Base-by-base conservation (phyloP, 2,888 invertebrate species). In the Cordilura impudica region DNA sequence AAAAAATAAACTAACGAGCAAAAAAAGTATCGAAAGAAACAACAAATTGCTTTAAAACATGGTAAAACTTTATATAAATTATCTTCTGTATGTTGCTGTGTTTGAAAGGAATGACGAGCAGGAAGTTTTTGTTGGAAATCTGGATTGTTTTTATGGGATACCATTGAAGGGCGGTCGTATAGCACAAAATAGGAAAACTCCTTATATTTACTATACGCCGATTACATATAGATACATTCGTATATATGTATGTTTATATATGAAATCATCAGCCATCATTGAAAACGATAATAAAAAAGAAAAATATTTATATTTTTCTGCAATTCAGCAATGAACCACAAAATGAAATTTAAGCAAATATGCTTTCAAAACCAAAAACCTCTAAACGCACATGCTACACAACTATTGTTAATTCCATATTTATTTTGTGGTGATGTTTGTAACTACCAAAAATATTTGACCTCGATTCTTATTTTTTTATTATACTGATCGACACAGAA, bases 51-150 rank as follows among this genome's bases (percentile, higher is more conserved):
- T 51, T 18, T n/a, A 56, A 69, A 45, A 23, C 53, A 29, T 54
- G 54, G 54, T 26, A 26, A 70, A 43, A 14, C 56, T 63, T 19
- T 63, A 14, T 49, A 65, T 84, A 81, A 83, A 83, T 84, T 84
- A 82, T 82, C 83, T 83, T 81, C 0, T 83, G 83, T 74, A 31
- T 56, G 47, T 56, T 16, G 23, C 39, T 69, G 51, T 51, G 19
- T 26, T 73, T 43, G 19, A n/a, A 78, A 45, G 58, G 26, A 47
- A 54, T 60, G 53, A 69, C 69, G 51, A 72, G 61, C 58, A 29
- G 49, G 21, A 60, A 16, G 43, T 31, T 56, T 61, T 53, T 60
- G 26, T 39, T n/a, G 14, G n/a, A 65, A 58, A 47, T 39, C 43
- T 53, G 76, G 71, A 60, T 71, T 49, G 61, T 43, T 18, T 77